Evolutionary conservation across 2,888 invertebrate species (phyloP).

Genomic region (Drosophila hawaiiensis): DNA sequence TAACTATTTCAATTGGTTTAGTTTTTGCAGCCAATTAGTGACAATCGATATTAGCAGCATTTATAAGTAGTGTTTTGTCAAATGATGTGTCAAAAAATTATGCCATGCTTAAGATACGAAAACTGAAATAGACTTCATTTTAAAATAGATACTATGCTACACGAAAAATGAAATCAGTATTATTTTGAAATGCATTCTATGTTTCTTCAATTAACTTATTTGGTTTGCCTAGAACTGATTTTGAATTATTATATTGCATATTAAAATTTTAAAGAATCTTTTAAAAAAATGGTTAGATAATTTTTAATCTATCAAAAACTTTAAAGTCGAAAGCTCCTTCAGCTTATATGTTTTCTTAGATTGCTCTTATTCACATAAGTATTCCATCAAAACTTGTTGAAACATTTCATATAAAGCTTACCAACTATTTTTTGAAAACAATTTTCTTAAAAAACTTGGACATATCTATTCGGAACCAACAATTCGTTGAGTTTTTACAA

Average conservation of each 20-base stretch:
- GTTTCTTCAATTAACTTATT: background rate
- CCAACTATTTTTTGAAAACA: background rate
- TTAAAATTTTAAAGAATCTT: background rate
- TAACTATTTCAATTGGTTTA: conserved; percentile 20
- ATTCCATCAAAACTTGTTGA: background rate
- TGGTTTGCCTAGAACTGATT: background rate
- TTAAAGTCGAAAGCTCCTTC: background rate
- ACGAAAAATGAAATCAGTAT: background rate
- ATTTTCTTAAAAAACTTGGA: background rate
- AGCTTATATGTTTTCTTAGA: background rate
- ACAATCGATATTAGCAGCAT: background rate
- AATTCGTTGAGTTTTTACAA: background rate
- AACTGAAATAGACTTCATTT: background rate
- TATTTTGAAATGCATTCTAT: background rate
- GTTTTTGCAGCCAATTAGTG: conserved; percentile 13
- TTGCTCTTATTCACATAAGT: background rate
- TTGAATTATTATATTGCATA: background rate
- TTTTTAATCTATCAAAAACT: too few relatives aligned
- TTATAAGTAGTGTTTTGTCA: background rate
- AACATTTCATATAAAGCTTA: background rate
- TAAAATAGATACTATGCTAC: background rate
- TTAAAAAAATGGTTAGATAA: background rate
- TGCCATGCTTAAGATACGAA: background rate
- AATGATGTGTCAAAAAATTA: background rate
- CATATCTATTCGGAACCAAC: background rate